Base-by-base conservation (phyloP, 2,113 vertebrate genomes). In the Ceyx margarethae region DNA sequence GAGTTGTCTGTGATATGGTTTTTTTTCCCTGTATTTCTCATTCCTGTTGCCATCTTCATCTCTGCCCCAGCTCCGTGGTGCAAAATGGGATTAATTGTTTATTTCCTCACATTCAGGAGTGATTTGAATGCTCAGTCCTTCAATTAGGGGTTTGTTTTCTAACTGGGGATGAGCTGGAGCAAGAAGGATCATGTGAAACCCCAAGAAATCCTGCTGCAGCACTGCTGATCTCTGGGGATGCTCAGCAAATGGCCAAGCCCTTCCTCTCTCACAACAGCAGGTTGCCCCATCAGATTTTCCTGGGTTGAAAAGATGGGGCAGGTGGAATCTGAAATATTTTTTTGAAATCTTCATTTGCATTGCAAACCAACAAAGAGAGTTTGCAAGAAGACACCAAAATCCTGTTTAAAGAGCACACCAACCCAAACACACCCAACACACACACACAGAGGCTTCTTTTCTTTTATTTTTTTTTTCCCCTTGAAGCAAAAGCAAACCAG, bases 401-500 rank as follows among this genome's bases (percentile, higher is more conserved):
- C 68, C 40, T 13, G 12, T 75, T 81, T 31, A 43, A 82, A 64
- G 48, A 69, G 61, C 85, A 82, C 84, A 60, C 19, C 45, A 61
- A 42, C 17, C 18, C 22, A 62, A 61, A 28, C 71, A 16, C 66
- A 93, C 46, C 76, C 58, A 8, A 93, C 46, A 79, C 60, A 8
- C 58, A 29, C 54, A 95, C 19, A 78, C 68, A 81, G 31, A 28
- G 15, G 51, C 84, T 92, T 68, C 48, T 82, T 92, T 72, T 48
- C 10, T 48, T 13, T 25, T 80, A 15, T 45, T 43, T 76, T 87
- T 93, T 56, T 64, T 80, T 78, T 45, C 11, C 37, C 37, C 37
- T 37, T 37, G 37, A 80, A 90, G 81, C 80, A 94, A 96, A 97
- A 97, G 85, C 87, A 93, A 96, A 92, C 85, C 96, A 96, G 89